Evolutionary conservation across 2,888 invertebrate genomes (phyloP).

Genomic region (Caenorhabditis afra): DNA sequence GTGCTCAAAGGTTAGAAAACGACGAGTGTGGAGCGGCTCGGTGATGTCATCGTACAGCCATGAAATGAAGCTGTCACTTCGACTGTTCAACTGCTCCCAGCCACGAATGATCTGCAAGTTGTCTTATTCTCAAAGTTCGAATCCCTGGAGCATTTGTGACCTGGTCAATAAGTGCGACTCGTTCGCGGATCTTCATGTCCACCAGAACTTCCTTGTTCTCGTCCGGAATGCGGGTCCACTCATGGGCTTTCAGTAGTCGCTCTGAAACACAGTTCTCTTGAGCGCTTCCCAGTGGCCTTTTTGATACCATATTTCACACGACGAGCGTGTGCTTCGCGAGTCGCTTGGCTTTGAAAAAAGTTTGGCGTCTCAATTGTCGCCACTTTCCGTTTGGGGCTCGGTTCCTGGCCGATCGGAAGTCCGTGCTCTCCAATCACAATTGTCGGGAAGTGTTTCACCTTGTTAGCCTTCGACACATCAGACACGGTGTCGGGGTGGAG

Average conservation of each 20-base stretch:
- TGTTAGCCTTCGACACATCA: neutral
- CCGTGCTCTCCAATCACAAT: slow-evolving; percentile 2
- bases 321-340: neutral
- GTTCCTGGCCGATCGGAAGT: neutral
- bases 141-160: slow-evolving; percentile 5
- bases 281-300: neutral
- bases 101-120: slow-evolving; percentile 30
- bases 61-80: neutral
- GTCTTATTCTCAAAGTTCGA: no score
- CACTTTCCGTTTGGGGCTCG: no score
- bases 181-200: slow-evolving; percentile 28
- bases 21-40: slow-evolving; percentile 25
- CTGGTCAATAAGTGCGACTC: slow-evolving; percentile 12
- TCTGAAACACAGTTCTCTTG: slow-evolving; percentile 21
- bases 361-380: no score
- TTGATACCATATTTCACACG: neutral
- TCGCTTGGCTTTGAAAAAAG: no score
- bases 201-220: slow-evolving; percentile 18
- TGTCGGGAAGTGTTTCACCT: slow-evolving; percentile 14
- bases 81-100: slow-evolving; percentile 17
- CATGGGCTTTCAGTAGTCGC: slow-evolving; percentile 20
- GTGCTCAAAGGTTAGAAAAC: slow-evolving; percentile 35
- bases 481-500: no score
- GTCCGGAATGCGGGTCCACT: slow-evolving; percentile 21
- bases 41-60: slow-evolving; percentile 32